Base-by-base conservation (phyloP, 2,797 vertebrate species). In the Pelodytes ibericus region DNA sequence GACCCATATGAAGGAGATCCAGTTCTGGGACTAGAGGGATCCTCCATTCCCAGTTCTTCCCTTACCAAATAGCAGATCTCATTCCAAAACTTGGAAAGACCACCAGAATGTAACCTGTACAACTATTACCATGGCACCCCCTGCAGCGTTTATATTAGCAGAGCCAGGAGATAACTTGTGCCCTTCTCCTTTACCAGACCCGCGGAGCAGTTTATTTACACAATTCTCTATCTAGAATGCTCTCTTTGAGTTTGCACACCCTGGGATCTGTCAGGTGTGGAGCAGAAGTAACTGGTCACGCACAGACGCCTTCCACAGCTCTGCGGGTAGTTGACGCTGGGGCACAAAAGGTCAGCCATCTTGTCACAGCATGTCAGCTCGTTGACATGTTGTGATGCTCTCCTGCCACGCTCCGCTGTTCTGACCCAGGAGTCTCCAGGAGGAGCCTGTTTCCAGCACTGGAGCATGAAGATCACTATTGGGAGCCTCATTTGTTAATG, bases 381-480 rank as follows among this genome's bases (percentile, higher is more conserved):
- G 89, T 91, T 95, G 94, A 94, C 88, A 88, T 92, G 88, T 92
- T 93, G 90, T 95, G 94, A 96, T 90, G 93, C 79, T 67, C 79
- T 82, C 82, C 79, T 86, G 87, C 85, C 90, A 83, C 79, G 83
- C 88, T 86, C 81, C 89, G 36, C 62, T 49, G 86, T 88, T 92
- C 87, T 88, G 90, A 90, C 91, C 89, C 90, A 51, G 84, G 86
- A 86, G 86, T 88, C 82, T 88, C 80, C 27, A 31, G 61, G 77
- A 33, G 67, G 77, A 39, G 41, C 41, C 30, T 53, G 65, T 70
- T 57, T 39, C 6, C 47, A 63, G 58, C 20, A 25, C 58, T 70
- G 66, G 59, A 24, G 29, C 66, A 63, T 70, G 18, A 62, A 39
- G 39, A 61, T 49, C 57, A 68, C 30, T 33, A 20, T 18, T 25